Base-by-base conservation (phyloP, 2,888 invertebrate genomes). In the Octodonta nipae region DNA sequence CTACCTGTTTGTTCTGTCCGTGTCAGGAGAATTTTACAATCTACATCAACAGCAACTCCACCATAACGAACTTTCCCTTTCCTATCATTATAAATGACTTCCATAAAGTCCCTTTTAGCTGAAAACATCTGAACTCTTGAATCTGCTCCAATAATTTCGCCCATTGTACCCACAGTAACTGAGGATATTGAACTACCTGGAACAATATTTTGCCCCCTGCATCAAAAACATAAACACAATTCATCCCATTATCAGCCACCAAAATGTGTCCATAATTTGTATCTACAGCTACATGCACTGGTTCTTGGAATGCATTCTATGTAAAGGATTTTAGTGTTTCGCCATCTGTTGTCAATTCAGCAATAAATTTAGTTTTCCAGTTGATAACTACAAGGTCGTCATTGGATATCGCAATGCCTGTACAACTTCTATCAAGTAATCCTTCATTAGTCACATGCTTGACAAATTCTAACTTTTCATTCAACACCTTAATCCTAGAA, bases 181-280 rank as follows among this genome's bases (percentile, higher is more conserved):
- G 85, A 54, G 4, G 60, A 60, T 33, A 63, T 61, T 26, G 60
- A 47, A 39, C 53, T 57, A 78, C 79, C 70, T 79, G 78, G 37
- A 78, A 78, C 43, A 83, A 66, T 37, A 84, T 72, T 56, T 80
- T 78, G 33, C 86, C 86, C 40, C 73, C 71, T 0, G 69, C 60
- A 58, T 87, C 85, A 60, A 89, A 88, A 11, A 87, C 74, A 61
- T 86, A 86, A 4, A 91, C 77, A 34, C 78, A 73, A 30, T 79
- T 70, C 31, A 79, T 77, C 17, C 85, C 85, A 60, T 86, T 86
- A 59, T 91, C 91, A 0, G 85, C 88, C 10, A 92, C 82, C 34
- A 88, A 72, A 41, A 89, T 68, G 38, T 87, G 80, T 0, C 84
- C 80, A 34, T 75, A 69, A 41, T 67, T 68, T 37, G 69, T 67